Conservation (phyloP, 2,113 vertebrate genomes). For the Meles meles region DNA sequence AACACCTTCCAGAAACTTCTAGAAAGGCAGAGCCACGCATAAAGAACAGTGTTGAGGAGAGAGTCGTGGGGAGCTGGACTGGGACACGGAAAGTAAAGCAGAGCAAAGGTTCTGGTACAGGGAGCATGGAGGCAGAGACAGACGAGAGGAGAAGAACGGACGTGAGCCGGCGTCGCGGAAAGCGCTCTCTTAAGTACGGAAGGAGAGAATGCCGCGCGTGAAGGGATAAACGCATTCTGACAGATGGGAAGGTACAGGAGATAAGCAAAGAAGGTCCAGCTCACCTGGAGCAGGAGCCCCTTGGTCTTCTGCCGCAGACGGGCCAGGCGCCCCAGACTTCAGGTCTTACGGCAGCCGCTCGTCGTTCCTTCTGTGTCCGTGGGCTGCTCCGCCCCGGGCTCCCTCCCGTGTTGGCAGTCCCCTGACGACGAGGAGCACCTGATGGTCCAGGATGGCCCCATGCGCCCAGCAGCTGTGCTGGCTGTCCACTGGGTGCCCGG, state of each 20-base stretch:
- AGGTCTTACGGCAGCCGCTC: not conserved
- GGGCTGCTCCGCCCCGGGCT: not conserved
- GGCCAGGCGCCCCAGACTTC: not conserved
- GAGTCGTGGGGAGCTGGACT: not conserved
- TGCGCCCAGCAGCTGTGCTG: not conserved
- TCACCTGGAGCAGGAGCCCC: not conserved
- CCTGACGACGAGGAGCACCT: not conserved
- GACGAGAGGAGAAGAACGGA: not conserved
- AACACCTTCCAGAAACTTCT: not conserved
- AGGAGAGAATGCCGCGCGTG: no score
- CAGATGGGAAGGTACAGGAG: not conserved
- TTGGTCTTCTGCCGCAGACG: not conserved
- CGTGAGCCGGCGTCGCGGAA: not conserved
- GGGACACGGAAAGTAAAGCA: not conserved
- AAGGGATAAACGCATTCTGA: not conserved
- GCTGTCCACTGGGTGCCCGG: not conserved
- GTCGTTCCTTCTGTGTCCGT: fast-evolving
- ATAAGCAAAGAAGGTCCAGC: not conserved
- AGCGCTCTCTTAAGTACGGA: not conserved
- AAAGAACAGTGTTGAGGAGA: not conserved
- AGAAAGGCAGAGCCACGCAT: not conserved
- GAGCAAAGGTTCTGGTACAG: not conserved
- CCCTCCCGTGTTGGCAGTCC: not conserved
- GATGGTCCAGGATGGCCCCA: not conserved
- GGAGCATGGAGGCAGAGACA: not conserved